A percentile compares a stretch with the other conserved stretches of the same genome.
phyloP scores from a whole-genome alignment of 2,113 vertebrate genomes.

The Mandrillus leucophaeus region DNA sequence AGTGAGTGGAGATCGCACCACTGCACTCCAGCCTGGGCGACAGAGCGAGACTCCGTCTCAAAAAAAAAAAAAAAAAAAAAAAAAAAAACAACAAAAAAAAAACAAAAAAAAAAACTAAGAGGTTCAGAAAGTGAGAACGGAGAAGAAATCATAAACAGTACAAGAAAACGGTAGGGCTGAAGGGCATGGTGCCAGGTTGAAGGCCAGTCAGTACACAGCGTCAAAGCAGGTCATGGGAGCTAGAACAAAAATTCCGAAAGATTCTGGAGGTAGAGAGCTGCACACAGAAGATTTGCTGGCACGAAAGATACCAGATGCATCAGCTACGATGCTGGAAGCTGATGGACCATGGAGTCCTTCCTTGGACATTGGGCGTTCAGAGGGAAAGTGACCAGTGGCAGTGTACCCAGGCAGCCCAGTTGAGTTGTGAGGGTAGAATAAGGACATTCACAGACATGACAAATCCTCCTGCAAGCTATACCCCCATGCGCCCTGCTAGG shows the following conservation, averaged over 20 bases:
- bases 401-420: not conserved
- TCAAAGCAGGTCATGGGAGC: not conserved
- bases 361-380: not conserved
- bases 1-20: too few species aligned
- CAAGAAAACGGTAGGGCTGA: not conserved
- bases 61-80: not conserved
- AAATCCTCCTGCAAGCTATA: not conserved
- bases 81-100: not conserved
- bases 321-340: not conserved
- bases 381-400: not conserved
- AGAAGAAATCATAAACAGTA: not conserved
- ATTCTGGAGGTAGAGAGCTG: not conserved
- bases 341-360: not conserved
- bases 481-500: rapidly evolving
- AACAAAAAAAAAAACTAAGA: not conserved
- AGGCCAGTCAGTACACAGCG: not conserved
- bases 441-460: not conserved
- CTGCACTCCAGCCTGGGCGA: too few species aligned
- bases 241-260: not conserved
- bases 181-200: not conserved
- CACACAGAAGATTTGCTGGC: rapidly evolving
- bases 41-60: too few species aligned
- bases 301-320: not conserved
- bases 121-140: not conserved
- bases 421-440: rapidly evolving